These are phyloP conservation scores for Sebastes flavidus DNA, from an alignment of 2,797 vertebrate genomes.

Conservation along the genomic window DNA sequence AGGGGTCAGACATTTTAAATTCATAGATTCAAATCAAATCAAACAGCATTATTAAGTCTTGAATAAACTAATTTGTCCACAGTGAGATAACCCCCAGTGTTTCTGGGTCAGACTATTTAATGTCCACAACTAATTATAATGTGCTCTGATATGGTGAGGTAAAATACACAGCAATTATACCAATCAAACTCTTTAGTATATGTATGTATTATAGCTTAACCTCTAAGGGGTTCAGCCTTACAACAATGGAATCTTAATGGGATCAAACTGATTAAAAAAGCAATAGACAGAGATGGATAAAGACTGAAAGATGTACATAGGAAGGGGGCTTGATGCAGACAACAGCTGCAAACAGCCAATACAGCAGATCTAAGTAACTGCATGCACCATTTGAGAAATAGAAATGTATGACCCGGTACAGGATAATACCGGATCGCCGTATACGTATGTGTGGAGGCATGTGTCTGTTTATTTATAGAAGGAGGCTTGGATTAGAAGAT, in stretches of 20 bases:
- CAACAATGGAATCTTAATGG: slow-evolving; percentile 25
- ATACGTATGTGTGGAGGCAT: slow-evolving; percentile 1
- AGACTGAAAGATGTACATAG: neutral
- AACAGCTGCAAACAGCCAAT: slow-evolving; percentile 3
- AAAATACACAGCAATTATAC: slow-evolving; percentile 22
- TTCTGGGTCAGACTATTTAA: slow-evolving; percentile 1
- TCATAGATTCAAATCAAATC: neutral
- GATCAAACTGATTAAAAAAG: slow-evolving; percentile 46
- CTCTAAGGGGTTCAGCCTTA: neutral
- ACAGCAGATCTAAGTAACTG: slow-evolving; percentile 22
- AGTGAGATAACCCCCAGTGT: neutral
- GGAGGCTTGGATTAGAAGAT: slow-evolving; percentile 15
- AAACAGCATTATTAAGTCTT: neutral
- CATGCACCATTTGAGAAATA: neutral
- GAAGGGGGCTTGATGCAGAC: neutral
- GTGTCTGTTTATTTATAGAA: slow-evolving; percentile 43
- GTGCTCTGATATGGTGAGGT: slow-evolving; percentile 1
- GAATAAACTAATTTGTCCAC: slow-evolving; percentile 6
- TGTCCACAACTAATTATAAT: slow-evolving; percentile 17
- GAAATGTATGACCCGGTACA: neutral
- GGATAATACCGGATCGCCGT: neutral
- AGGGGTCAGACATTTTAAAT: neutral
- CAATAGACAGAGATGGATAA: slow-evolving; percentile 1
- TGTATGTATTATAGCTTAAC: slow-evolving; percentile 23
- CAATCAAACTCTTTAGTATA: slow-evolving; percentile 27